These are phyloP conservation scores for Drosophila eugracilis DNA, from an alignment of 1,140 invertebrate genomes.

Conservation along the genomic window DNA sequence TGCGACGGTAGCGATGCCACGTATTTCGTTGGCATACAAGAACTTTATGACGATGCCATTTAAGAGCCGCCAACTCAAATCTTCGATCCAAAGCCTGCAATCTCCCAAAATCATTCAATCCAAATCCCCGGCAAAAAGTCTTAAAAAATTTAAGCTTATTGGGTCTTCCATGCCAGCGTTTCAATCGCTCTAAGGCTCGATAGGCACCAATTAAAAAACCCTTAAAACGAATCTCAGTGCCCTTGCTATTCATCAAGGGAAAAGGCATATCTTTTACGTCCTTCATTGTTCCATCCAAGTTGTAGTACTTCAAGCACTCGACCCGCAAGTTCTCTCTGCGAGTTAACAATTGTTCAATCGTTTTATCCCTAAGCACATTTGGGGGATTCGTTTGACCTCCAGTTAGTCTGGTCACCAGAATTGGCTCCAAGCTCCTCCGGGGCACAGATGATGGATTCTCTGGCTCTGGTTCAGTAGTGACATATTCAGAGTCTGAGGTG, in stretches of 20 bases:
- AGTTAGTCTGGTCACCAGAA: neutral
- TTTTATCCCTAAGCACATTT: neutral
- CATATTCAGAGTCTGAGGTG: neutral
- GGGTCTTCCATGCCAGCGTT: conserved; percentile 27
- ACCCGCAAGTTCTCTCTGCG: conserved; percentile 6
- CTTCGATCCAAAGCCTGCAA: conserved; percentile 20
- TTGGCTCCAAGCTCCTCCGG: no score
- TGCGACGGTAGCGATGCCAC: neutral
- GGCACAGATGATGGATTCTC: neutral
- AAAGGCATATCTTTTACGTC: neutral
- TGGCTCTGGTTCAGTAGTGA: neutral
- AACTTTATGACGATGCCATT: conserved; percentile 6
- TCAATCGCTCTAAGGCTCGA: conserved; percentile 22
- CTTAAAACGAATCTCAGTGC: neutral
- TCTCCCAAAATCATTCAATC: neutral
- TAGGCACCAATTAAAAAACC: conserved; percentile 13
- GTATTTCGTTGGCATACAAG: neutral
- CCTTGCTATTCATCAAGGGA: neutral
- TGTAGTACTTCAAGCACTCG: conserved; percentile 33
- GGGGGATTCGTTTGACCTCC: neutral
- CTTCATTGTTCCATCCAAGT: conserved; percentile 22
- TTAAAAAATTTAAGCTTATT: conserved; percentile 20
- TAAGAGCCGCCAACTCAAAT: conserved; percentile 18
- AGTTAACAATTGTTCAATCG: neutral
- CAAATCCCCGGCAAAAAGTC: conserved; percentile 6